Conservation (phyloP, 2,113 vertebrate species). For the Panthera uncia region DNA sequence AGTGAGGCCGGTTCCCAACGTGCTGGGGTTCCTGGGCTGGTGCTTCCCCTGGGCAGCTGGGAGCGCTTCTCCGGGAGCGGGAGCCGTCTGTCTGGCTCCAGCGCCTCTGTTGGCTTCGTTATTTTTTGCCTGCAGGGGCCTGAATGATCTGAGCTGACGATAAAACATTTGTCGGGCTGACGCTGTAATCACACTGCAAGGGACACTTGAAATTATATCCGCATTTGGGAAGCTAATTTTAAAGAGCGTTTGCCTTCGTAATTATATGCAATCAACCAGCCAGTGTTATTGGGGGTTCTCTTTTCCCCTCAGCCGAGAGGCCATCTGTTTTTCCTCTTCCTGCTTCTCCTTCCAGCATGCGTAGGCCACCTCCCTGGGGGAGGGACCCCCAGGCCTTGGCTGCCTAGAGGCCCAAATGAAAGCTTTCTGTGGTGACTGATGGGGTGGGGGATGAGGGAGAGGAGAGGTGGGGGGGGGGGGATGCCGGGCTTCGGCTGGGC, state of each 20-base stretch:
- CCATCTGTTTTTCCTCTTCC: conserved; percentile 29
- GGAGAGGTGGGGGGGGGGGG: too few species aligned
- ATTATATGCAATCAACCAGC: conserved; percentile 62
- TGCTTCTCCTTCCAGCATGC: not conserved
- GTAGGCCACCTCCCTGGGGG: not conserved
- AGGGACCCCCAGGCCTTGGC: not conserved
- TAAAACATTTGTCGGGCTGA: not conserved
- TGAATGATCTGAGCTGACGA: not conserved
- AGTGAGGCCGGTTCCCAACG: not conserved
- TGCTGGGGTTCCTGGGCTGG: not conserved
- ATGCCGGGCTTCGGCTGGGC: not conserved
- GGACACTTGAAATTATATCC: conserved; percentile 65
- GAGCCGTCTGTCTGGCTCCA: not conserved
- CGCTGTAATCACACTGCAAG: conserved; percentile 44
- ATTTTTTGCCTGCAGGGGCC: conserved; percentile 17
- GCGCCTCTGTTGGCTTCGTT: not conserved
- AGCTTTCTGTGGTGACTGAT: not conserved
- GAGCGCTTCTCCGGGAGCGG: not conserved
- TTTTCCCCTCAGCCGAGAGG: not conserved
- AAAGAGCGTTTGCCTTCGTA: conserved; percentile 56
- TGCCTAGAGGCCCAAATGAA: not conserved
- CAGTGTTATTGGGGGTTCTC: conserved; percentile 16
- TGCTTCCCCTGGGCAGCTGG: not conserved
- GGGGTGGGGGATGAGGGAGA: not conserved
- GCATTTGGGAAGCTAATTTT: conserved; percentile 67